A percentile compares a stretch with the other conserved stretches of the same genome.
Conservation (phyloP, 2,888 invertebrate genomes). For the Ophioninae sp. region DNA sequence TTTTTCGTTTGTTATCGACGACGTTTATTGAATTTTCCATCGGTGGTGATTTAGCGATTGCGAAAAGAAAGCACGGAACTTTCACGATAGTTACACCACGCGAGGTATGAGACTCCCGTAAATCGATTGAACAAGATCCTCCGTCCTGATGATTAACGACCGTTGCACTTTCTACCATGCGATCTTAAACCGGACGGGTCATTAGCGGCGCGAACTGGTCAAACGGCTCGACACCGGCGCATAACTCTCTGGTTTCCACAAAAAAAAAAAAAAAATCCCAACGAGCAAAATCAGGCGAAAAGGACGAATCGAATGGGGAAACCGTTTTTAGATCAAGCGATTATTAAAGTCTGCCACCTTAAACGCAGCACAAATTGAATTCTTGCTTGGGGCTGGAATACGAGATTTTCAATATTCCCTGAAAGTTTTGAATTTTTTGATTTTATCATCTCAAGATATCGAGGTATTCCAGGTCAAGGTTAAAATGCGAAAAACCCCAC, state of each 20-base stretch:
- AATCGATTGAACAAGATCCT: constrained; percentile 39
- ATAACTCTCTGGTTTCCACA: constrained; percentile 8
- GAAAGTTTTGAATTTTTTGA: no score
- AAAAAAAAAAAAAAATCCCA: background rate
- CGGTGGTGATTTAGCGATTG: constrained; percentile 24
- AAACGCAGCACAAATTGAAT: background rate
- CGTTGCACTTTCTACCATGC: constrained; percentile 46
- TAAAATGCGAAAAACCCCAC: background rate
- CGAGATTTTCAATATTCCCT: background rate
- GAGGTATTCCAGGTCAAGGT: background rate
- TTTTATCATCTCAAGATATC: no score
- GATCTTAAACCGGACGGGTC: constrained; percentile 47
- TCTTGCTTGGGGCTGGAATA: background rate
- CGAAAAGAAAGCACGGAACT: constrained; percentile 52
- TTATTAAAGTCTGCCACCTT: background rate
- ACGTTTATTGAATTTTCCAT: constrained; percentile 12
- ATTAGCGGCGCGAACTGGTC: constrained; percentile 56
- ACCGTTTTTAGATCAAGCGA: background rate
- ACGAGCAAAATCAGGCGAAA: background rate
- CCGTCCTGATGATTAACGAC: constrained; percentile 53
- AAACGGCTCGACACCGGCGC: constrained; percentile 29
- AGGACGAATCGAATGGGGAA: background rate
- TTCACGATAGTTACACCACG: constrained; percentile 37
- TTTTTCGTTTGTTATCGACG: background rate
- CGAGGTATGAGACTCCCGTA: constrained; percentile 19